Conservation (phyloP, 2,888 invertebrate species). For the Alcis repandata region DNA sequence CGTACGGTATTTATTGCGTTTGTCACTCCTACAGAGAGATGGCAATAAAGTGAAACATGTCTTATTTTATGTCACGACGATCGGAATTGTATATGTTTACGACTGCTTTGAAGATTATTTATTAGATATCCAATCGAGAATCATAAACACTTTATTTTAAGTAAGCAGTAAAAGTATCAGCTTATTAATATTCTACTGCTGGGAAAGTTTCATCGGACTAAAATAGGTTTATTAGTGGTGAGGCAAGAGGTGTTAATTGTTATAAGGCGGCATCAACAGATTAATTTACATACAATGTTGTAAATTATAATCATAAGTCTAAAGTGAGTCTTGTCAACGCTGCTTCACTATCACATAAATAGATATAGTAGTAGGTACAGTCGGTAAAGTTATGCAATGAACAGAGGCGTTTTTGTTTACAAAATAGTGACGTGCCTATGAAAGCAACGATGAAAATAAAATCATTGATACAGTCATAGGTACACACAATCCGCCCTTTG, state of each 20-base stretch:
- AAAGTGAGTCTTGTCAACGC: conserved; percentile 19
- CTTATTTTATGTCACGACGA: conserved; percentile 62
- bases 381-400: conserved; percentile 30
- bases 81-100: conserved; percentile 61
- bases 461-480: conserved; percentile 43
- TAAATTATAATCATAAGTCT: conserved; percentile 26
- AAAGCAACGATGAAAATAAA: conserved; percentile 38
- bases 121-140: conserved; percentile 53
- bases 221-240: conserved; percentile 33
- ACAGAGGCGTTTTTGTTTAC: conserved; percentile 28
- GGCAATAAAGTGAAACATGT: conserved; percentile 68
- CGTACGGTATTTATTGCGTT: conserved; percentile 74
- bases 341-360: conserved; percentile 23
- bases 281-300: conserved; percentile 33
- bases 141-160: conserved; percentile 55
- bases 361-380: too few relatives aligned
- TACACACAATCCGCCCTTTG: conserved; percentile 50
- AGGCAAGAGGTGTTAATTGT: conserved; percentile 31
- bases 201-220: conserved; percentile 37
- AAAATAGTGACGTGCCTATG: conserved; percentile 35
- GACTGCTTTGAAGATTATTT: conserved; percentile 65
- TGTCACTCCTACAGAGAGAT: conserved; percentile 68
- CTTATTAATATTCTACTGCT: conserved; percentile 41
- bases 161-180: conserved; percentile 44
- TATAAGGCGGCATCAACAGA: conserved; percentile 11